These are phyloP conservation scores for Himalopsyche kuldschensis DNA, from an alignment of 2,888 invertebrate species.

Conservation along the genomic window DNA sequence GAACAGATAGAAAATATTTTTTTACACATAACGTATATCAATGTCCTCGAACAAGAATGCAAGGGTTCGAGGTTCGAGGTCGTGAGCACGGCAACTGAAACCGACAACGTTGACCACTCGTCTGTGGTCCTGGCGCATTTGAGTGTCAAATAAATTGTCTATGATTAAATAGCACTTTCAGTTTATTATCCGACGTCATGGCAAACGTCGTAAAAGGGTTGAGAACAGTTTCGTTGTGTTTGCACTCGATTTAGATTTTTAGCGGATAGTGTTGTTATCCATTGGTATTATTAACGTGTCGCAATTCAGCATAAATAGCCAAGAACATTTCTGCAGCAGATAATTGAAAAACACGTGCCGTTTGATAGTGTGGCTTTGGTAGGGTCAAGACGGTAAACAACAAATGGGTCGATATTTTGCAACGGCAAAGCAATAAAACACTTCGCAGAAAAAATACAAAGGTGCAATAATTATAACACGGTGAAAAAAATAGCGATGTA, in stretches of 20 bases:
- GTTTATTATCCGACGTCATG: no score
- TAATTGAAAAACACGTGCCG: conserved; percentile 18
- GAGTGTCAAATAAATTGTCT: no score
- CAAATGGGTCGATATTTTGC: conserved; percentile 15
- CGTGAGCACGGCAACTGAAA: no score
- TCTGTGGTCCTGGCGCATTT: no score
- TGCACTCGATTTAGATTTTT: neutral
- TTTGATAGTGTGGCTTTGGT: neutral
- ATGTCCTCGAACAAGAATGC: no score
- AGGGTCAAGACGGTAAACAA: conserved; percentile 3
- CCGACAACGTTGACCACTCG: no score
- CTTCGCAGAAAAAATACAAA: neutral
- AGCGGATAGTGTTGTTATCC: conserved; percentile 5
- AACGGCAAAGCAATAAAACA: neutral
- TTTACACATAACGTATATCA: no score
- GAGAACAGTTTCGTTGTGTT: neutral
- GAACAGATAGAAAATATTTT: no score
- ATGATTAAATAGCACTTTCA: no score
- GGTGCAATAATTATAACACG: neutral
- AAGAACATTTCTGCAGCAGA: neutral
- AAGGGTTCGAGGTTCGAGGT: no score
- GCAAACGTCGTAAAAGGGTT: neutral
- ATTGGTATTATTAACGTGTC: neutral
- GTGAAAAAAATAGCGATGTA: no score
- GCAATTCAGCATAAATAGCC: neutral